Evolutionary conservation across 1,140 invertebrate genomes (phyloP), one percentile per base, ranked within the genome.

Genomic region (Schmidtea mediterranea): DNA sequence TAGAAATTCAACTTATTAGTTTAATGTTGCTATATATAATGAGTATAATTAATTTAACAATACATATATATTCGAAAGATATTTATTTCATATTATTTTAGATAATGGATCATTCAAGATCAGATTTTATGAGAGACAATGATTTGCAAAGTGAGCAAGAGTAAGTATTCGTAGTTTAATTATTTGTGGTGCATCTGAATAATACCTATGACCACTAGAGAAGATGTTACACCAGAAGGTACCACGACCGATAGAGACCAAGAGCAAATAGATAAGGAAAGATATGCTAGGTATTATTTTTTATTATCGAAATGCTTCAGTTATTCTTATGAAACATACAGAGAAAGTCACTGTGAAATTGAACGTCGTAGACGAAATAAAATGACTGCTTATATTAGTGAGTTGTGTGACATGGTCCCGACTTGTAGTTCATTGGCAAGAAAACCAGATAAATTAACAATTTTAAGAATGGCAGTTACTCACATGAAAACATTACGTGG

Each of bases 271-370:
- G 46, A 48, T 13, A 48, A 48, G 23, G 46, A 48, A 40, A 18
- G 46, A 18, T 48, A 48, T 24, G 46, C 46, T 48, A 15, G 26
- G 26, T 32, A 32, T 6, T 6, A 32, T 10, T 6, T 32, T 10
- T 6, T 32, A 6, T 32, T 32, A 32, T 32, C 10, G 10, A 32
- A 32, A 10, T 32, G 3, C n/a, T n/a, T n/a, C n/a, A n/a, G n/a
- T 32, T 32, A 32, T 6, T 32, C 10, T 3, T 6, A 32, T 6
- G 26, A 32, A 32, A 32, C 3, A 3, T 10, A 32, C 68, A 79
- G 89, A 64, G 92, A 98, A 73, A 97, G 95, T 68, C 92, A 98
- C 72, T 94, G 87, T 71, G 92, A 98, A 70, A 98, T 98, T 63
- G 92, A 98, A 68, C 73, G 92, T 54, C 73, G 90, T 51, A 72